These are phyloP conservation scores for Ectemnius cavifrons DNA, from an alignment of 2,888 invertebrate species.

Conservation along the genomic window DNA sequence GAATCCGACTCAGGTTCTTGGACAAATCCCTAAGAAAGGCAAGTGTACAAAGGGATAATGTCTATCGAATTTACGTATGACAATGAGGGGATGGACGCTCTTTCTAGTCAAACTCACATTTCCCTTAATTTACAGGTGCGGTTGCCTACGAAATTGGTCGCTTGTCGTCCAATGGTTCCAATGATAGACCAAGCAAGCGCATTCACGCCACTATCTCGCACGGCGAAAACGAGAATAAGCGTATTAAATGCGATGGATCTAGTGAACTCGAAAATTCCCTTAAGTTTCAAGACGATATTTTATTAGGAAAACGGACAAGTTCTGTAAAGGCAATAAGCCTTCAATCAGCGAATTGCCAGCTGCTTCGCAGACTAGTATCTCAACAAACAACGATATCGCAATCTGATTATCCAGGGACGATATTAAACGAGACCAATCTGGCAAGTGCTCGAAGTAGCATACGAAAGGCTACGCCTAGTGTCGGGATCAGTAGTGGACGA, in stretches of 20 bases:
- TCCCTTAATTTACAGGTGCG: constrained; percentile 11
- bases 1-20: constrained; percentile 74
- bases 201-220: constrained; percentile 59
- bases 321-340: constrained; percentile 29
- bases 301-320: constrained; percentile 34
- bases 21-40: constrained; percentile 70
- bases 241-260: constrained; percentile 65
- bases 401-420: constrained; percentile 17
- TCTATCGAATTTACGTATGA: too few relatives aligned
- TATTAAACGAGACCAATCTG: neutral
- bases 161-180: constrained; percentile 45
- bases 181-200: constrained; percentile 67
- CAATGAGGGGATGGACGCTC: too few relatives aligned
- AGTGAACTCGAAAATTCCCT: constrained; percentile 28
- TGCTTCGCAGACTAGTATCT: constrained; percentile 82
- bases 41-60: constrained; percentile 31
- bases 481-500: too few relatives aligned
- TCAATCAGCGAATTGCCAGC: constrained; percentile 72
- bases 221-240: constrained; percentile 64
- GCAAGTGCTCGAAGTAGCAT: neutral
- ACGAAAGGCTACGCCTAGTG: too few relatives aligned
- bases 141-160: constrained; percentile 34
- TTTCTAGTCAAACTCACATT: neutral
- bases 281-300: constrained; percentile 46
- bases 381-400: constrained; percentile 47